phyloP scores from a whole-genome alignment of 2,888 invertebrate genomes.

The Emmelina monodactyla region DNA sequence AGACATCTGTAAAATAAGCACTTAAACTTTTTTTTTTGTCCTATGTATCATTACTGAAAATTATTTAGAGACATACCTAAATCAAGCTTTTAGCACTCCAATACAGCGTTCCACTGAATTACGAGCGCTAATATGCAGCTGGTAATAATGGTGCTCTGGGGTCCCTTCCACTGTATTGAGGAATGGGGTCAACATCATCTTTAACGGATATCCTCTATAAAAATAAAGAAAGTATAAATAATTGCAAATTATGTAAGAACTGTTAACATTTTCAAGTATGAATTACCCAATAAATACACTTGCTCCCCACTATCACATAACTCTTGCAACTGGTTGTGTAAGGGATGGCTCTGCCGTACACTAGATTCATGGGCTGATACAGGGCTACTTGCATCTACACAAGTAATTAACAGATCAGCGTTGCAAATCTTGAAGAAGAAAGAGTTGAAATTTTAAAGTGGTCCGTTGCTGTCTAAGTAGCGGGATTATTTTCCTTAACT shows the following conservation, averaged over 20 bases:
- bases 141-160: constrained; percentile 8
- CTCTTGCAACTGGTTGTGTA: constrained; percentile 3
- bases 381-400: constrained; percentile 9
- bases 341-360: constrained; percentile 10
- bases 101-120: constrained; percentile 8
- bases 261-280: not conserved
- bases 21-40: not conserved
- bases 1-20: constrained; percentile 2
- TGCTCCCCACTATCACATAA: constrained; percentile 2
- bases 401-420: constrained; percentile 4
- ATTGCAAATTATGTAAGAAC: not conserved
- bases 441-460: too few species aligned
- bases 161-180: constrained; percentile 12
- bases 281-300: constrained; percentile 5
- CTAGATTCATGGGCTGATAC: constrained; percentile 10
- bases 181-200: constrained; percentile 12
- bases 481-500: not conserved
- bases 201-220: constrained; percentile 9
- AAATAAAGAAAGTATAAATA: not conserved
- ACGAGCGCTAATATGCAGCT: constrained; percentile 9
- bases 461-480: not conserved
- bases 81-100: constrained; percentile 13
- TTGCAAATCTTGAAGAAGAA: too few species aligned
- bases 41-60: not conserved
- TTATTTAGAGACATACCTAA: constrained; percentile 6